Conservation (phyloP, 2,888 invertebrate genomes). For the Anoplius nigerrimus region DNA sequence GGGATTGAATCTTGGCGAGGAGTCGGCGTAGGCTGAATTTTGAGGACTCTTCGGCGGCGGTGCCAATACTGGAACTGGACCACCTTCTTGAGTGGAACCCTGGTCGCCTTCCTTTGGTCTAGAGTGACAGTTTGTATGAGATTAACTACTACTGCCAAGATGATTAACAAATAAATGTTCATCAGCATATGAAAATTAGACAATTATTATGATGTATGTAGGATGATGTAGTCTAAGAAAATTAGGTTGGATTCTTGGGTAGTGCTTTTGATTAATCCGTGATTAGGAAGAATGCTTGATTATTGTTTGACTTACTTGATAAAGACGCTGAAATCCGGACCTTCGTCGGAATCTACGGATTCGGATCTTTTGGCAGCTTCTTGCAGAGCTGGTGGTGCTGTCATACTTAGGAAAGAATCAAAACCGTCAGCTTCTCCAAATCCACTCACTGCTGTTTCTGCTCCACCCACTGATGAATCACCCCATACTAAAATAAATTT, state of each 20-base stretch:
- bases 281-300: no score
- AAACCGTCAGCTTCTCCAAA: conserved; percentile 85
- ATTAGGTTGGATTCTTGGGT: no score
- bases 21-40: conserved; percentile 77
- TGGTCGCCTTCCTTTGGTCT: conserved; percentile 76
- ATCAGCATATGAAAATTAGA: conserved; percentile 5
- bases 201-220: no score
- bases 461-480: conserved; percentile 65
- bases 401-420: conserved; percentile 88
- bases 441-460: conserved; percentile 71
- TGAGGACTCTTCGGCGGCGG: conserved; percentile 82
- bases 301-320: conserved; percentile 80
- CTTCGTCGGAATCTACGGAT: conserved; percentile 87
- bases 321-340: conserved; percentile 87
- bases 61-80: conserved; percentile 83
- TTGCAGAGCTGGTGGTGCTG: conserved; percentile 85
- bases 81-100: conserved; percentile 72
- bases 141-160: no score
- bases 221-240: no score
- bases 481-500: conserved; percentile 73
- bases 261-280: no score
- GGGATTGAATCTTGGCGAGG: conserved; percentile 85
- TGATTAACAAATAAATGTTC: no score
- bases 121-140: no score
- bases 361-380: conserved; percentile 79